These are phyloP conservation scores for Rhopalosiphum maidis DNA, from an alignment of 1,140 invertebrate species.

Conservation along the genomic window DNA sequence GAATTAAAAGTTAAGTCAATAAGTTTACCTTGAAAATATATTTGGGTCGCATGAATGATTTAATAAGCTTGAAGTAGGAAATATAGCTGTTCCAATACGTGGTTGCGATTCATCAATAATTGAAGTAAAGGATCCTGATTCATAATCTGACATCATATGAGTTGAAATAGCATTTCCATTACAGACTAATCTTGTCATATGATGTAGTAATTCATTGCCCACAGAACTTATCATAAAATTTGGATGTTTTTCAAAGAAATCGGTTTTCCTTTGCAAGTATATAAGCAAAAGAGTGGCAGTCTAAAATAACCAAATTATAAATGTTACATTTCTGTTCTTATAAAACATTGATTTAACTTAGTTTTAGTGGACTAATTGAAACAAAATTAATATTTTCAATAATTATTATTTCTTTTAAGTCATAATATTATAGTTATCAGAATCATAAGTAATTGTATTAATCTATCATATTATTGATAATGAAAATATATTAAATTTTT, in stretches of 20 bases:
- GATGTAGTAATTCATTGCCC: constrained; percentile 72
- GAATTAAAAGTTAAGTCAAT: background rate
- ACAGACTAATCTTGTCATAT: constrained; percentile 78
- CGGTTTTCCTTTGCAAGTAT: constrained; percentile 67
- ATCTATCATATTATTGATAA: background rate
- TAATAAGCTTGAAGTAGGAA: constrained; percentile 87
- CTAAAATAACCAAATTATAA: constrained; percentile 63
- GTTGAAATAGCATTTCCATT: constrained; percentile 78
- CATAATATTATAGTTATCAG: background rate
- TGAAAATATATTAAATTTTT: background rate
- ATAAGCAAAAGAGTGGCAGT: constrained; percentile 68
- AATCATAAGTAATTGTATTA: background rate
- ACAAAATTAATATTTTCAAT: background rate
- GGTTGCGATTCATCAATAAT: constrained; percentile 64
- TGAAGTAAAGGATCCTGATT: constrained; percentile 35
- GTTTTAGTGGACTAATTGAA: background rate
- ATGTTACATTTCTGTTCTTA: background rate
- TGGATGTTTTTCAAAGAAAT: constrained; percentile 64
- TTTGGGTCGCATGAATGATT: constrained; percentile 90
- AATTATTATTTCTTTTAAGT: background rate
- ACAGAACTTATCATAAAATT: constrained; percentile 62
- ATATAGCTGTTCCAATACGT: constrained; percentile 83
- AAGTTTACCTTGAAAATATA: constrained; percentile 75
- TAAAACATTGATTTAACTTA: background rate
- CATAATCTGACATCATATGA: constrained; percentile 60